A percentile compares a stretch with the other conserved stretches of the same genome.
These are phyloP conservation scores for mouse (Mus musculus) DNA, from an alignment of 2,113 vertebrate species.

Conservation along the genomic window DNA sequence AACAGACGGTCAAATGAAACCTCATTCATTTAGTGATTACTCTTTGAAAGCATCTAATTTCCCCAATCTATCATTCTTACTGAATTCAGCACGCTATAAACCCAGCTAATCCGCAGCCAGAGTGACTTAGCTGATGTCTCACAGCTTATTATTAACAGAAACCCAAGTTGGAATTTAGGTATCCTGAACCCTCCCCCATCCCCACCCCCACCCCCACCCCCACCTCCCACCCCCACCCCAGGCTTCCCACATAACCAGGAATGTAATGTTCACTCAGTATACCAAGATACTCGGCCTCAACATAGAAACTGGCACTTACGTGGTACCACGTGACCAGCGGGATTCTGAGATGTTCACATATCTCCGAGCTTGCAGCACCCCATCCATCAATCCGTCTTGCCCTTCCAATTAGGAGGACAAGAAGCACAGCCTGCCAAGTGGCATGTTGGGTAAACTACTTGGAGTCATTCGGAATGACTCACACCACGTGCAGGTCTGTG, in stretches of 20 bases:
- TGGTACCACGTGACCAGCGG: neutral
- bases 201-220: neutral
- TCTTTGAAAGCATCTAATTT: conserved; percentile 66
- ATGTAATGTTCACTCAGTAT: rapidly evolving
- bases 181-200: neutral
- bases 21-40: conserved; percentile 49
- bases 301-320: neutral
- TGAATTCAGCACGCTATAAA: conserved; percentile 9
- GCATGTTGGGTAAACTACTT: conserved; percentile 8
- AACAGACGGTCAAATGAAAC: conserved; percentile 61
- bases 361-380: neutral
- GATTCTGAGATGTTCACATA: neutral
- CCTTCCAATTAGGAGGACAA: conserved; percentile 53
- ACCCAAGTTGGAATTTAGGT: neutral
- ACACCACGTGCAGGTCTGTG: neutral
- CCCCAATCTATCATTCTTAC: conserved; percentile 54
- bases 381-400: neutral
- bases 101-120: neutral
- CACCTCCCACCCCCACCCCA: no score
- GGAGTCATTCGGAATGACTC: neutral
- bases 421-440: conserved; percentile 32
- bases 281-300: neutral
- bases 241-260: neutral
- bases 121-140: neutral
- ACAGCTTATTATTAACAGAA: conserved; percentile 23